These are phyloP conservation scores for Drosophila orena DNA, from an alignment of 1,140 invertebrate species.

Conservation along the genomic window DNA sequence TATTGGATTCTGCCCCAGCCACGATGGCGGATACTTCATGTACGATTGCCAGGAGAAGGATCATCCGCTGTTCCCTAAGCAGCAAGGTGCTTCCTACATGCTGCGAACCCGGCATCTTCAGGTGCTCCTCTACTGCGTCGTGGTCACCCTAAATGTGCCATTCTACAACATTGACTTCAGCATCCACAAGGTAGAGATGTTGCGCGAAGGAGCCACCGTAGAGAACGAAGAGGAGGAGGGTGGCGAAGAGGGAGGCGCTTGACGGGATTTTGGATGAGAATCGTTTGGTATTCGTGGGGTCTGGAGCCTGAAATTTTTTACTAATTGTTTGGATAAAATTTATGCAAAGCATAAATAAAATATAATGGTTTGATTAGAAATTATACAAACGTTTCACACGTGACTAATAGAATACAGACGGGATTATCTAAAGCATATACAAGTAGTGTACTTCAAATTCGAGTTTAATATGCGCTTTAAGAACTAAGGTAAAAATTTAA, in stretches of 20 bases:
- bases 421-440: not conserved
- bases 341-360: slow-evolving; percentile 6
- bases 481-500: slow-evolving; percentile 64
- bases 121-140: slow-evolving; percentile 87
- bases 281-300: slow-evolving; percentile 4
- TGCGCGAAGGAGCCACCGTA: slow-evolving; percentile 61
- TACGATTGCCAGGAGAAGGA: slow-evolving; percentile 88
- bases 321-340: slow-evolving; percentile 10
- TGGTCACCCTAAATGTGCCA: slow-evolving; percentile 86
- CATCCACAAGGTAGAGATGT: slow-evolving; percentile 78
- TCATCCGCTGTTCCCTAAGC: slow-evolving; percentile 86
- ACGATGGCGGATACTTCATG: slow-evolving; percentile 87
- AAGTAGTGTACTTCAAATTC: slow-evolving; percentile 1
- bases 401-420: slow-evolving; percentile 1
- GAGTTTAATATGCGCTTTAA: slow-evolving; percentile 49
- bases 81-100: slow-evolving; percentile 86
- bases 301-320: not conserved
- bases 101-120: slow-evolving; percentile 87
- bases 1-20: slow-evolving; percentile 86
- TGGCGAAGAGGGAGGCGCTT: not conserved
- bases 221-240: slow-evolving; percentile 68
- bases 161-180: slow-evolving; percentile 79
- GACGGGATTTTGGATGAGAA: not conserved
- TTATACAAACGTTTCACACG: not conserved
- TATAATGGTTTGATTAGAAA: too few species aligned